Evolutionary conservation across 2,113 vertebrate species (phyloP).

Genomic region (Cyanoderma ruficeps): DNA sequence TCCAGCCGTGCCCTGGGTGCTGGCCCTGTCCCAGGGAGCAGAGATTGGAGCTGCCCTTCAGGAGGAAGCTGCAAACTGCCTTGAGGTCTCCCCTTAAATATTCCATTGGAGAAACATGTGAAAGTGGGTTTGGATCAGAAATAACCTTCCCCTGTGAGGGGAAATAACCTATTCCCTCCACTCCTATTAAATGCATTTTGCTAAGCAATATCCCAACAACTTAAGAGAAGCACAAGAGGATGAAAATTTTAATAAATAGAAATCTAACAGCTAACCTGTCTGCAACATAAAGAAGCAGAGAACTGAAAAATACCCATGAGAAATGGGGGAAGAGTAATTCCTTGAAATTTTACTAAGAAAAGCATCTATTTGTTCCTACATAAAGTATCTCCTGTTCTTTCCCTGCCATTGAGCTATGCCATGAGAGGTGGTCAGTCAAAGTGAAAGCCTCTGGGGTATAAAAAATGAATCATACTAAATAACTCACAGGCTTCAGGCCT

Average conservation of each 20-base stretch:
- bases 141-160: background rate
- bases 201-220: background rate
- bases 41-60: fast-evolving
- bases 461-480: background rate
- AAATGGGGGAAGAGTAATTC: background rate
- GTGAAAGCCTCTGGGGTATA: background rate
- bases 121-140: background rate
- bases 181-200: background rate
- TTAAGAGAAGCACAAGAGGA: background rate
- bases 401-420: background rate
- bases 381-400: background rate
- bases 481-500: background rate
- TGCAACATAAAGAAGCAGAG: background rate
- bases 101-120: background rate
- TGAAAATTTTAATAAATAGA: background rate
- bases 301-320: background rate
- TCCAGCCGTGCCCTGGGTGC: fast-evolving
- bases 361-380: background rate
- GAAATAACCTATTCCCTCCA: background rate
- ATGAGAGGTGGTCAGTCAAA: background rate
- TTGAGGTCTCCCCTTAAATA: background rate
- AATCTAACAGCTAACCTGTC: background rate
- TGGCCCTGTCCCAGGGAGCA: background rate
- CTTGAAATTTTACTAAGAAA: background rate
- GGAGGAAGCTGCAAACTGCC: background rate